Evolutionary conservation across 1,140 invertebrate genomes (phyloP).

Genomic region (Heliconius hermathena): DNA sequence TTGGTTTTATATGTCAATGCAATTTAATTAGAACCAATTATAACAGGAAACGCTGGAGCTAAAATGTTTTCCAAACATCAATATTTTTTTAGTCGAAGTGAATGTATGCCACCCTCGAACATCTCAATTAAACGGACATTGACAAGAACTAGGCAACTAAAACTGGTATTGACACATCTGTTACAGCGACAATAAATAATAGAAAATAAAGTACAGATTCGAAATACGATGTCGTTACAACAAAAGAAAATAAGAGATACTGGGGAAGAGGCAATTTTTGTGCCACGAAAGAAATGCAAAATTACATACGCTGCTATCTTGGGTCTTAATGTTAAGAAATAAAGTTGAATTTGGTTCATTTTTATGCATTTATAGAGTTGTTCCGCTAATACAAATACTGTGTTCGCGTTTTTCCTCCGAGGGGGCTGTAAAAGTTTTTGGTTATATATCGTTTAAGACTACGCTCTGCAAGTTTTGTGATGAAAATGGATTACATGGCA

Average conservation of each 20-base stretch:
- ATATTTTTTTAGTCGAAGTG: background rate
- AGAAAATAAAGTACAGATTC: slow-evolving; percentile 55
- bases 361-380: slow-evolving; percentile 38
- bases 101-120: background rate
- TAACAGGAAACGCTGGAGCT: background rate
- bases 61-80: background rate
- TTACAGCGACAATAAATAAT: slow-evolving; percentile 44
- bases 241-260: slow-evolving; percentile 57
- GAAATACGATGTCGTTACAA: slow-evolving; percentile 52
- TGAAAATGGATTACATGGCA: slow-evolving; percentile 36
- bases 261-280: slow-evolving; percentile 70
- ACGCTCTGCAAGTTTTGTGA: slow-evolving; percentile 33
- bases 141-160: slow-evolving; percentile 34
- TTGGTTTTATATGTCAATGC: no score
- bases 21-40: background rate
- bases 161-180: slow-evolving; percentile 42
- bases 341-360: background rate
- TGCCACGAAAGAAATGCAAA: slow-evolving; percentile 56
- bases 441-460: slow-evolving; percentile 61
- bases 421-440: slow-evolving; percentile 56
- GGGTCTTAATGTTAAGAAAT: background rate
- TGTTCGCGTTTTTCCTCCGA: slow-evolving; percentile 57
- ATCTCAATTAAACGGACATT: slow-evolving; percentile 4
- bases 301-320: background rate
- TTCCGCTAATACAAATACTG: slow-evolving; percentile 58